Conservation (phyloP, 2,888 invertebrate species). For the Lasioglossum leucozonium region DNA sequence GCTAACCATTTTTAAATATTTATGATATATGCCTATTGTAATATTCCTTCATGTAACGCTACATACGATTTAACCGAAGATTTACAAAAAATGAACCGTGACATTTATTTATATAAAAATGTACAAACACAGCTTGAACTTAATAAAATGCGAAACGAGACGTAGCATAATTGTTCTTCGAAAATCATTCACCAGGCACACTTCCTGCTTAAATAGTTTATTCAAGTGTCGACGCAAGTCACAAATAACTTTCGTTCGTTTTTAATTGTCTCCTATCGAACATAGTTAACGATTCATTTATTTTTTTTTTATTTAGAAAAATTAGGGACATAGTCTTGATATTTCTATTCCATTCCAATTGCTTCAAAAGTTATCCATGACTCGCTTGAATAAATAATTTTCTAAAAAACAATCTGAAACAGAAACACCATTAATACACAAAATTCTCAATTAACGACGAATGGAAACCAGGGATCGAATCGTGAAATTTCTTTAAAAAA, state of each 20-base stretch:
- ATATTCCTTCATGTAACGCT: background rate
- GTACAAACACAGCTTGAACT: background rate
- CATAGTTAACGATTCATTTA: background rate
- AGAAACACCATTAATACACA: background rate
- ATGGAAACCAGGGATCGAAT: background rate
- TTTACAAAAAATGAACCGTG: background rate
- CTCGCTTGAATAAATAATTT: background rate
- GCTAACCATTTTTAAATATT: background rate
- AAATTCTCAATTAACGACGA: background rate
- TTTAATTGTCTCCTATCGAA: background rate
- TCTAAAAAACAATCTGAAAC: background rate
- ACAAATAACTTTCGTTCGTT: background rate
- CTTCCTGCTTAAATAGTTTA: background rate
- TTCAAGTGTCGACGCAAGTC: background rate
- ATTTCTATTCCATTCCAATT: background rate
- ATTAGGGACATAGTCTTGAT: background rate
- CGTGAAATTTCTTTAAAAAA: background rate
- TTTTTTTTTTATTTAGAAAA: background rate
- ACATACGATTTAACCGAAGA: background rate
- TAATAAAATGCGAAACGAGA: conserved; percentile 5
- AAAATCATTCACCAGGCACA: conserved; percentile 3
- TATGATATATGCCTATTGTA: background rate
- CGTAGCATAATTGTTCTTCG: background rate
- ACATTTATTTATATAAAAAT: background rate
- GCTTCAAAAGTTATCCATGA: background rate